Percentiles rank a stretch among this genome's conserved stretches.
Conservation (phyloP, 2,797 vertebrate species). For the Esox lucius region DNA sequence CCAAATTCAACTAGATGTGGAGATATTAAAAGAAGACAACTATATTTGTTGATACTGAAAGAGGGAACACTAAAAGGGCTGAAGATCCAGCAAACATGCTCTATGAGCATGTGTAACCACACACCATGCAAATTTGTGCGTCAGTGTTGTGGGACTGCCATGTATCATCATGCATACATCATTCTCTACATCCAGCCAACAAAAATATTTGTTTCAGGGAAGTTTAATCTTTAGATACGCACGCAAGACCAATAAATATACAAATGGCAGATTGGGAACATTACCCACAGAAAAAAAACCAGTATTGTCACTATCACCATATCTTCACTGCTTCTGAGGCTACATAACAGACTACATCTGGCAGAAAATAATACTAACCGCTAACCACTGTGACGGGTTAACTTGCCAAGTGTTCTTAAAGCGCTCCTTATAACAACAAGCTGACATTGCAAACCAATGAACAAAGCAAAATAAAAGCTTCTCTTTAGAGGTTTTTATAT, state of each 20-base stretch:
- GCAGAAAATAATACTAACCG: background rate
- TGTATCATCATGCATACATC: background rate
- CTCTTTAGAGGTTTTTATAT: background rate
- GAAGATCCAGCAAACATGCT: background rate
- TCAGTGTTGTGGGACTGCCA: background rate
- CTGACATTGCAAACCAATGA: background rate
- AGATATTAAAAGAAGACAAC: no score
- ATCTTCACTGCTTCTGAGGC: background rate
- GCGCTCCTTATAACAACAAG: background rate
- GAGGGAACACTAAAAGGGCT: background rate
- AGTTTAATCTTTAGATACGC: background rate
- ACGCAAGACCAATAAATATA: background rate
- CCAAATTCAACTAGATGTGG: no score
- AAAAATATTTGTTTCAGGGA: background rate
- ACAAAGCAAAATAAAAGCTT: background rate
- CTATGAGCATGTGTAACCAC: background rate
- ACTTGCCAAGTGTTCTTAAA: background rate
- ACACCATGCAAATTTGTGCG: background rate
- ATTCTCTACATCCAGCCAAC: background rate
- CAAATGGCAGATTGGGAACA: background rate
- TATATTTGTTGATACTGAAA: background rate
- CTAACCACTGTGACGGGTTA: background rate
- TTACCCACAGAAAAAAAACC: background rate
- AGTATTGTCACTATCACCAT: background rate
- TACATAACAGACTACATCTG: background rate